Base-by-base conservation (phyloP, 2,797 vertebrate species). In the Tokudaia muenninki region DNA sequence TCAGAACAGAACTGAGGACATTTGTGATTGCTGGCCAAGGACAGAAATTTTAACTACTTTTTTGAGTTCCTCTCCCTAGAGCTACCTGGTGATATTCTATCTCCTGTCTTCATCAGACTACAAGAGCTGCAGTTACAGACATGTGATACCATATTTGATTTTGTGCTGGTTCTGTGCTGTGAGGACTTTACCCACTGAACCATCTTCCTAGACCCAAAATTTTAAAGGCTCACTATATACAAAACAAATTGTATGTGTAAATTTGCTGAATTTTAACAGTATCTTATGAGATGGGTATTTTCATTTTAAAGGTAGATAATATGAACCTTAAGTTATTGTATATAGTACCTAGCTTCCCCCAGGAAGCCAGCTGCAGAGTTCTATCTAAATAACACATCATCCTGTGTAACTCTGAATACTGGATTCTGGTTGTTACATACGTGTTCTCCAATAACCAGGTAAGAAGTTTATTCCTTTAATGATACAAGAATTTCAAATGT, bases 381-480 rank as follows among this genome's bases (percentile, higher is more conserved):
- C 67, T 5, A 9, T 95, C 67, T 5, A 9, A 77, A 81, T 78
- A 63, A 96, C 91, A 94, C 3, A 61, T 9, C 72, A 63, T 47
- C 34, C 55, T 65, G 7, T 84, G 14, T 87, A 47, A 92, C n/a
- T 87, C 34, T 90, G 83, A 95, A 84, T 93, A 63, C 52, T 80
- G 3, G 59, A 72, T 24, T 74, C 63, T 75, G 22, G 11, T 81
- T 90, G 6, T 88, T 92, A 82, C 9, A 37, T 1, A 26, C 13
- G 34, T 0, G 0, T 52, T 72, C 14, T 70, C 52, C 55, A n/a
- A 37, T 7, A 89, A 75, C 50, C 37, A 94, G 24, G 14, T 89
- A 90, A 94, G 13, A 88, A 92, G n/a, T 57, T 93, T 29, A 41
- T 63, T 94, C 16, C 78, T 90, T 70, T 74, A 96, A 65, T 83